Percentiles rank a stretch among this genome's conserved stretches.
These are phyloP conservation scores for Pollenia labialis DNA, from an alignment of 2,888 invertebrate genomes.

Conservation along the genomic window DNA sequence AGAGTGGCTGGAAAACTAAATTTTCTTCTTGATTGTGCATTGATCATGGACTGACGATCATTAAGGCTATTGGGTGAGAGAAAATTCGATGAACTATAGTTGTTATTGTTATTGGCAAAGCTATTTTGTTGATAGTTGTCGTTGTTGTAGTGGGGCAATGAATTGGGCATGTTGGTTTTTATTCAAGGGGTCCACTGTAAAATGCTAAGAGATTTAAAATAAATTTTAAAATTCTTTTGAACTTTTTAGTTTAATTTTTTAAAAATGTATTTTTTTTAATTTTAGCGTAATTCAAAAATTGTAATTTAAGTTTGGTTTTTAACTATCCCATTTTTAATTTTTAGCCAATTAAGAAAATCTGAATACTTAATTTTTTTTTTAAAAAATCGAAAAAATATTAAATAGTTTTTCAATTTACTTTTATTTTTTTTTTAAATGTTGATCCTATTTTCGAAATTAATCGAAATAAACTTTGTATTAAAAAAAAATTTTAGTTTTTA, in stretches of 20 bases:
- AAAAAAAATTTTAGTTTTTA: no score
- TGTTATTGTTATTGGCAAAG: slow-evolving; percentile 73
- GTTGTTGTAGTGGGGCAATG: slow-evolving; percentile 79
- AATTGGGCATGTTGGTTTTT: slow-evolving; percentile 77
- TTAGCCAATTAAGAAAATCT: no score
- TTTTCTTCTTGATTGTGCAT: slow-evolving; percentile 84
- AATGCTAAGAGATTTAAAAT: neutral
- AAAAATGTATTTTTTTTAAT: no score
- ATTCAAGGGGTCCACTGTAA: neutral
- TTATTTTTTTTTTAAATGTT: no score
- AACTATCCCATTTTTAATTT: no score
- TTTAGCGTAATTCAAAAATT: no score
- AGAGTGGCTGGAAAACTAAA: slow-evolving; percentile 86
- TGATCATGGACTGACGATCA: slow-evolving; percentile 79
- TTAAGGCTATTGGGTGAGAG: slow-evolving; percentile 73
- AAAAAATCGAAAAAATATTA: no score
- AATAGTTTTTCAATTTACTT: no score
- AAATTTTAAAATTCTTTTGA: neutral
- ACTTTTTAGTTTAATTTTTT: no score
- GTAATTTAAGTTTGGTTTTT: no score
- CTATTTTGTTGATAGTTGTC: slow-evolving; percentile 78
- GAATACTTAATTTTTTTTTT: no score
- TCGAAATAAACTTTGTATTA: neutral
- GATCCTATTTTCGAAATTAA: neutral
- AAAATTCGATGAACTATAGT: slow-evolving; percentile 51